Percentiles rank a stretch among this genome's conserved stretches.
Conservation (phyloP, 2,888 invertebrate genomes). For the Epiperipatus broadwayi region DNA sequence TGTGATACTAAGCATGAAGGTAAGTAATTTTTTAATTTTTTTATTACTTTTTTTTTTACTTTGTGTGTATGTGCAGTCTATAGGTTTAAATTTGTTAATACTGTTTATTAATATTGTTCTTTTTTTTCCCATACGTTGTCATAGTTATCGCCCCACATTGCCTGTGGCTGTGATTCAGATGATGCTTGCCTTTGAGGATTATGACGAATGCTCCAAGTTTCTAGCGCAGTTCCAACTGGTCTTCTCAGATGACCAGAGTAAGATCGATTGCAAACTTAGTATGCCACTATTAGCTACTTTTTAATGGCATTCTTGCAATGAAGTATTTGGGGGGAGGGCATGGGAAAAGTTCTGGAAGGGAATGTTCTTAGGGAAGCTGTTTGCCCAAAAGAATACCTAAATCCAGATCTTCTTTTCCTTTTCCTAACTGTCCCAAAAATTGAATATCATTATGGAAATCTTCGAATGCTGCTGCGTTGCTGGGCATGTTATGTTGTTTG, state of each 20-base stretch:
- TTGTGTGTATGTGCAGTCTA: not conserved
- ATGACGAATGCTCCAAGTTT: conserved; percentile 68
- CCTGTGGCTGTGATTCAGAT: conserved; percentile 63
- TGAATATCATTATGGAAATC: no score
- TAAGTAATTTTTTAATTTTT: conserved; percentile 13
- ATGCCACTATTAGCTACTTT: no score
- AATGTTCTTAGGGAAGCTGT: no score
- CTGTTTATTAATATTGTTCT: conserved; percentile 5
- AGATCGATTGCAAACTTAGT: conserved; percentile 90
- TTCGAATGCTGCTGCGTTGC: no score
- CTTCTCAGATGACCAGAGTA: conserved; percentile 30
- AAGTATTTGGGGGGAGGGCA: no score
- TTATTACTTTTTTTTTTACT: not conserved
- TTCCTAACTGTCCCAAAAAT: no score
- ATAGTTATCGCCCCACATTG: conserved; percentile 81
- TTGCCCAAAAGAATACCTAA: no score
- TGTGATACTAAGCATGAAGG: conserved; percentile 14
- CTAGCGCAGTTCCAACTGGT: conserved; percentile 54
- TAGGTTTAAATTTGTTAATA: not conserved
- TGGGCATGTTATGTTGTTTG: no score
- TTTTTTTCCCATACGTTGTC: conserved; percentile 4
- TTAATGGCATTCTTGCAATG: no score
- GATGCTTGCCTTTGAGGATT: conserved; percentile 68
- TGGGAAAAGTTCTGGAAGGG: no score
- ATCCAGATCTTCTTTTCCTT: no score